Conservation (phyloP, 2,888 invertebrate species). For the Brachypterus glaber region DNA sequence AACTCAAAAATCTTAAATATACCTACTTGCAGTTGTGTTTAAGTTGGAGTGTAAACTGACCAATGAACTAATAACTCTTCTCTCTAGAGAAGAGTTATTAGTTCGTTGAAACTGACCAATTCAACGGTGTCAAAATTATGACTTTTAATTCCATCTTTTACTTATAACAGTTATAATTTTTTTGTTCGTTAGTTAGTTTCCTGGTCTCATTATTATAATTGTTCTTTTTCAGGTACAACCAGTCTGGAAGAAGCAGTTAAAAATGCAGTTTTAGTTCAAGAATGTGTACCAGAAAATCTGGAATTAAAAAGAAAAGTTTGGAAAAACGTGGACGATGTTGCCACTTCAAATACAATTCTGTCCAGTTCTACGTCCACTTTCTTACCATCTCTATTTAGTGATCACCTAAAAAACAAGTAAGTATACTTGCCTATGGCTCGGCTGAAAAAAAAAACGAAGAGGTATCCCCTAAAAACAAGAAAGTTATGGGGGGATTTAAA, state of each 20-base stretch:
- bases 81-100: no score
- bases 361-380: conserved; percentile 93
- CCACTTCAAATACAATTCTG: conserved; percentile 66
- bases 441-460: no score
- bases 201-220: no score
- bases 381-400: conserved; percentile 78
- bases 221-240: conserved; percentile 47
- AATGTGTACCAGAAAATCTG: conserved; percentile 87
- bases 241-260: conserved; percentile 62
- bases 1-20: no score
- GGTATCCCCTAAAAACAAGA: no score
- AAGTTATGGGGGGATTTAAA: no score
- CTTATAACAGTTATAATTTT: not conserved
- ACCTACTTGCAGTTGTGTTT: no score
- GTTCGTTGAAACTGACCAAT: conserved; percentile 1
- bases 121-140: not conserved
- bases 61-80: no score
- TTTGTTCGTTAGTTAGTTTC: no score
- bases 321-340: conserved; percentile 63
- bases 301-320: conserved; percentile 77
- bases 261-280: conserved; percentile 75
- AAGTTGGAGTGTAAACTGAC: no score
- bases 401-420: conserved; percentile 61
- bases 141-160: not conserved
- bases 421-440: no score